Base-by-base conservation (phyloP, 2,797 vertebrate genomes). In the Falco rusticolus region DNA sequence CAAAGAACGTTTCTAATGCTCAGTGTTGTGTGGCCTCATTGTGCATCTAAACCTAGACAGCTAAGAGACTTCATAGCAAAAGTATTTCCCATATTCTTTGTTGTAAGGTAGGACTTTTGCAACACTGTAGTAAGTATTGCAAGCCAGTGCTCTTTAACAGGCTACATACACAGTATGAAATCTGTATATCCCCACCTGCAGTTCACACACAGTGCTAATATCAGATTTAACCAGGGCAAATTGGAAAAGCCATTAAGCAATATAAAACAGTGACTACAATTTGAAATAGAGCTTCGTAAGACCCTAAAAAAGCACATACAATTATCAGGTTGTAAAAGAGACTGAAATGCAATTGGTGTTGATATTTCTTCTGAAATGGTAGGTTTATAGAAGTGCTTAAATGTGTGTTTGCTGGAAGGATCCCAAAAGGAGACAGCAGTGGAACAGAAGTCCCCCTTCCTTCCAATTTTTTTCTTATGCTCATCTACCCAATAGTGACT, bases 261-360 rank as follows among this genome's bases (percentile, higher is more conserved):
- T 34, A 75, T 59, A 75, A 85, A 93, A 69, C n/a, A 34, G 37
- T 34, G 43, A 60, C 33, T 94, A 56, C 25, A 65, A 16, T 34
- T 90, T 89, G 78, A 87, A 97, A 85, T 13, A 45, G 60, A 81
- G 39, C 41, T 84, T 83, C 71, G 0, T 33, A 89, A 79, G 75
- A 78, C 54, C 53, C 53, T 71, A 17, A 65, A 83, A 95, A 87
- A 59, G 45, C 51, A 89, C 47, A 70, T 29, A 66, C 54, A 61
- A 85, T 94, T 94, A 92, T 81, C 85, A 92, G 45, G 43, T 87
- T 89, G 85, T 95, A 94, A 96, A 96, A 94, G 48, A 85, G 59
- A 37, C 16, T 94, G 86, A 95, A 94, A 79, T 53, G 75, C 68
- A 75, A 79, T 64, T 91, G 57, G 70, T 76, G 61, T 66, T 95